Base-by-base conservation (phyloP, 1,140 invertebrate species). In the Plectrocnemia conspersa region DNA sequence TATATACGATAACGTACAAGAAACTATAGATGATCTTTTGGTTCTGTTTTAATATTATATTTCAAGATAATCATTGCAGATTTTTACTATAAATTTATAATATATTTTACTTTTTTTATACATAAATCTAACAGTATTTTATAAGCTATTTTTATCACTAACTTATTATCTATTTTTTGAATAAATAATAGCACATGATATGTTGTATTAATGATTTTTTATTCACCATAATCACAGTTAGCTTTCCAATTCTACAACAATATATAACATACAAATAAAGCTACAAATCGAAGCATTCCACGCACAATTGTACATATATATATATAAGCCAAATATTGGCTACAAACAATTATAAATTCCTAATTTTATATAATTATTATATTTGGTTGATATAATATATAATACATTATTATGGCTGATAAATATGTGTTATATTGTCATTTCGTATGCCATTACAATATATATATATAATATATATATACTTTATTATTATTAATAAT, bases 251-350 rank as follows among this genome's bases (percentile, higher is more conserved):
- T 38, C 47, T 50, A 50, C 47, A 38, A 50, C 47, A 50, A 50
- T 38, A 25, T 18, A 23, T 23, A 18, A 50, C 47, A 48, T 48
- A 48, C 47, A 38, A 50, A 33, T 50, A 35, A 50, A 50, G 47
- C 47, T 50, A 50, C 32, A 50, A 21, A 24, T 36, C 32, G 27
- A 50, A 38, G 47, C 47, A 38, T 19, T 50, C 47, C 47, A 50
- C 25, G 16, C 25, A 50, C 21, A 40, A 40, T 40, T 18, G 10
- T 40, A 15, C 3, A 40, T 15, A 40, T 40, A 41, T 41, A 41
- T 41, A 21, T 29, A 29, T 7, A 50, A 50, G 47, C 47, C 47
- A 50, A 50, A 50, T 50, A 50, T 50, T 50, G 47, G 47, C 47
- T 50, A 50, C 47, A 35, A 50, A 50, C 47, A 38, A 15, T 50